Base-by-base conservation (phyloP, 2,797 vertebrate species). In the Xerus rutilus region DNA sequence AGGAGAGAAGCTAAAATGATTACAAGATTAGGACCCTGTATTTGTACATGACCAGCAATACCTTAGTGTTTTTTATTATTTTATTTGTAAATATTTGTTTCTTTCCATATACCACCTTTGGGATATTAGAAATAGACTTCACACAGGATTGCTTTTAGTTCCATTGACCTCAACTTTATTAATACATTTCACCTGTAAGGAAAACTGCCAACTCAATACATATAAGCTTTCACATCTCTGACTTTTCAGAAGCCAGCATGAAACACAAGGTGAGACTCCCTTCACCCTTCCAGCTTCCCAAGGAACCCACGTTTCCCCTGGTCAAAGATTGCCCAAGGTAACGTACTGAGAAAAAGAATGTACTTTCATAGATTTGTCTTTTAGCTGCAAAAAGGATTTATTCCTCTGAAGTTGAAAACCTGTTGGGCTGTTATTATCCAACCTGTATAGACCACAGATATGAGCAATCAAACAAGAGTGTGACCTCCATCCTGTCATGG, bases 201-300 rank as follows among this genome's bases (percentile, higher is more conserved):
- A 91, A 94, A 87, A 49, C 3, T 59, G 39, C 57, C 39, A 74
- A 39, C 39, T 54, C 52, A 78, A 69, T 69, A 45, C 52, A 59
- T 47, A 11, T 10, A 79, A 52, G 65, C 4, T 4, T 65, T 86
- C 59, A 35, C 5, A 81, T 83, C 6, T 67, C 12, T 64, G 43
- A 82, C 21, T 95, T 52, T 82, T 94, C 88, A 88, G 57, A 96
- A 88, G 43, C 35, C 88, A 93, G 39, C 14, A 54, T 74, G 54
- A 67, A 83, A 70, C 21, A 69, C 77, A 13, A 88, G 32, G 21
- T 49, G 1, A 89, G 23, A 49, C 28, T 89, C 47, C 4, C 72
- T 81, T 57, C 4, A 18, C 21, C 17, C 86, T 84, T 28, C 52
- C 5, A 5, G 59, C 1, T 92, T 89, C 28, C 28, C 7, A 45